Base-by-base conservation (phyloP, 2,888 invertebrate genomes). In the Colostygia pectinataria region DNA sequence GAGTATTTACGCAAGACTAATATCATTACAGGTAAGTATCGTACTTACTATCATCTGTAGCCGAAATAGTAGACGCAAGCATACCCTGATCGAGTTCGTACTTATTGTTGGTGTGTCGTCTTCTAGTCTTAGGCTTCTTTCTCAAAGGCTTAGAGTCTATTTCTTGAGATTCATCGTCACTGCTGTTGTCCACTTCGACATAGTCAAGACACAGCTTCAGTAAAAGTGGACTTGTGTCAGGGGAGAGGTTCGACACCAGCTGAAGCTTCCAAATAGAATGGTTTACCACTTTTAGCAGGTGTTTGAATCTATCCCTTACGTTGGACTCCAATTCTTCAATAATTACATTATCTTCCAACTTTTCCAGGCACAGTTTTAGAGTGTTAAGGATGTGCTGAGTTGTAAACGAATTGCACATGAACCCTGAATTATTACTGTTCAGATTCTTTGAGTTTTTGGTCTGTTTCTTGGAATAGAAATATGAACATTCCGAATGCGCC, bases 241-340 rank as follows among this genome's bases (percentile, higher is more conserved):
- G 91, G 3, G 92, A 89, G 0, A 91, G 74, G 45, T 90, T 91
- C 0, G 91, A 91, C n/a, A 95, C 91, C 33, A 95, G 75, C 66
- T 95, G 94, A 61, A 94, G 84, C 65, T 95, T 92, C 95, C 95
- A 95, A 50, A 91, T 83, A 4, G 94, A 94, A 74, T 95, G 94
- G 55, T 91, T 92, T 2, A 94, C 89, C 7, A 80, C 91, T 77
- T 80, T 92, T 68, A 74, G 77, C 66, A 75, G 80, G 52, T 68
- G 83, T 61, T 75, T 86, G 8, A 84, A 68, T 54, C 86, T 74
- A 5, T 65, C 47, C 0, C 58, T 58, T 1, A 74, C 65, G 47
- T 59, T 68, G 6, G 64, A 65, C 4, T 83, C 80, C 7, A 75
- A 65, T 38, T 78, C 78, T 37, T 82, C 69, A 13, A 66, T 56